Conservation (phyloP, 2,888 invertebrate species). For the Amiota mariae region DNA sequence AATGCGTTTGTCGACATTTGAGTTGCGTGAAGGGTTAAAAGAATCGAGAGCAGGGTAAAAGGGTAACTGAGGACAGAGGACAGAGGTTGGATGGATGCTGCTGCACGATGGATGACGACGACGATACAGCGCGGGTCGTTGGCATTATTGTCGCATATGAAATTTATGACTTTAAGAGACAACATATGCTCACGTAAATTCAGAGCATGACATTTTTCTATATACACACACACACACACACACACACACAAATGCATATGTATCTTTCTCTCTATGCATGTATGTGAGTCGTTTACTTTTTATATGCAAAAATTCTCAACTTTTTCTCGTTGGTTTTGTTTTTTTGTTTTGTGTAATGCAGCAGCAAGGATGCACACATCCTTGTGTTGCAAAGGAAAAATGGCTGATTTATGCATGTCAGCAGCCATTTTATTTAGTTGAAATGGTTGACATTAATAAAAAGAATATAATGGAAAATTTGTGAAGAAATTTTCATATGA, state of each 20-base stretch:
- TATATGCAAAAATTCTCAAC: too few relatives aligned
- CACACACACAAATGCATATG: not conserved
- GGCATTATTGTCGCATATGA: constrained; percentile 14
- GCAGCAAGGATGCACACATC: constrained; percentile 18
- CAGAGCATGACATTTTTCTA: constrained; percentile 58
- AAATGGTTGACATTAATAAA: constrained; percentile 3
- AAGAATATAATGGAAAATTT: too few relatives aligned
- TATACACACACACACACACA: too few relatives aligned
- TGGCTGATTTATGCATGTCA: constrained; percentile 18
- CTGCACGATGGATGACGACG: not conserved
- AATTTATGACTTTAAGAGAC: constrained; percentile 65
- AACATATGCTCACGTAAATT: constrained; percentile 68
- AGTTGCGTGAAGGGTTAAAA: not conserved
- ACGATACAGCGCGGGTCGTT: not conserved
- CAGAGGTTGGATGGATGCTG: not conserved
- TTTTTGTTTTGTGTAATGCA: not conserved
- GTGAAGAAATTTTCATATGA: too few relatives aligned
- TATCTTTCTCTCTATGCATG: not conserved
- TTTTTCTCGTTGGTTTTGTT: not conserved
- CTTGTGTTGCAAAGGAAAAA: not conserved
- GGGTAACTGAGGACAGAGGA: not conserved
- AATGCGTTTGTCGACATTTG: not conserved
- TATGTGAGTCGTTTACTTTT: not conserved
- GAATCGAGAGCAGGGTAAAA: not conserved
- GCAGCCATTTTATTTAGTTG: constrained; percentile 17